A percentile compares a stretch with the other conserved stretches of the same genome.
phyloP scores from a whole-genome alignment of 2,113 vertebrate genomes.

The Podarcis raffonei region DNA sequence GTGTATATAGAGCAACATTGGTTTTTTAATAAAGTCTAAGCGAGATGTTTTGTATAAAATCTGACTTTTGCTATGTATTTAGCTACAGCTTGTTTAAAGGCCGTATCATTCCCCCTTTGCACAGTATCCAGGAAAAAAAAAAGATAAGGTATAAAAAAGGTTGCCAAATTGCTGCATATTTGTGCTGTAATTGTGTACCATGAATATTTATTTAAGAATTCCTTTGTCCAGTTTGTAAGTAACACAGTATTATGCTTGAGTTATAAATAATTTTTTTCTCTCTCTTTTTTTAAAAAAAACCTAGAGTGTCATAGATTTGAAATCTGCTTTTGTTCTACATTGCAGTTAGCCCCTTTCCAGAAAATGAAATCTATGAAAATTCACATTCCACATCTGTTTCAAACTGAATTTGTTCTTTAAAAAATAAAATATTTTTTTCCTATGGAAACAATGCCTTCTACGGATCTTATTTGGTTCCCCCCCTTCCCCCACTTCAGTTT shows the following conservation, averaged over 20 bases:
- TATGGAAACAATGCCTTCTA: constrained; percentile 87
- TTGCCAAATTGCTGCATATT: constrained; percentile 99
- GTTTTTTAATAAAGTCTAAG: constrained; percentile 96
- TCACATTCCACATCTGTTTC: constrained; percentile 99
- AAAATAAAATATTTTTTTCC: constrained; percentile 99
- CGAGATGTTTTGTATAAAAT: constrained; percentile 99
- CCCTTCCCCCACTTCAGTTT: constrained; percentile 14
- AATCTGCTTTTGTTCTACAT: constrained; percentile 84
- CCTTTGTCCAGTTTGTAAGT: constrained; percentile 95
- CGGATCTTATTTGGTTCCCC: constrained; percentile 66
- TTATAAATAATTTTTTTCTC: constrained; percentile 84
- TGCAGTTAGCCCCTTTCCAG: constrained; percentile 84
- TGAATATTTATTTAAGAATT: constrained; percentile 99
- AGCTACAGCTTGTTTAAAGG: constrained; percentile 98
- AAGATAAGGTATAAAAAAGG: constrained; percentile 82
- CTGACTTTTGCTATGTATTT: constrained; percentile 99
- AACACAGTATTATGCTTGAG: constrained; percentile 98
- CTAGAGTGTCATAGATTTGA: constrained; percentile 84
- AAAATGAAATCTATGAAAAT: constrained; percentile 81
- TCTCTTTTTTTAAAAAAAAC: constrained; percentile 76
- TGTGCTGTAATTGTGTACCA: constrained; percentile 99
- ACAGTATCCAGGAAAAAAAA: constrained; percentile 92
- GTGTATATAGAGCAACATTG: constrained; percentile 88
- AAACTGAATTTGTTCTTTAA: constrained; percentile 96
- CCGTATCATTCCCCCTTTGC: constrained; percentile 91